Base-by-base conservation (phyloP, 35 echinoderm and acorn worm genomes). In the Ptychodera flava region DNA sequence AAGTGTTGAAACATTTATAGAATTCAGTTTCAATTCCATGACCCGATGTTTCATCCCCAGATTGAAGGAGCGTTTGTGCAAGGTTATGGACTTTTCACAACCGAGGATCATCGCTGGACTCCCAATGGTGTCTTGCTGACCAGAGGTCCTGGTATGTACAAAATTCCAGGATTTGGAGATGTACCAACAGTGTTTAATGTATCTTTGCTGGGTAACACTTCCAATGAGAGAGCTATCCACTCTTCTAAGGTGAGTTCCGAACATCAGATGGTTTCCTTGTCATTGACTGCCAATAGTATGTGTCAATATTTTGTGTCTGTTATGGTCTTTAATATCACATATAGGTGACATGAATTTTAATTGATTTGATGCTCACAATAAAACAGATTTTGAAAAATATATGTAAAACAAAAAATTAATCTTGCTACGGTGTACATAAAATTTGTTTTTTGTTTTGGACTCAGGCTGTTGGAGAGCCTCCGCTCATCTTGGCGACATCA, bases 241-340 rank as follows among this genome's bases (percentile, higher is more conserved):
- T 97, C 95, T 1, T 97, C 95, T 29, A 97, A 97, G 92, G 95
- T 93, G 32, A 91, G n/a, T n/a, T n/a, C n/a, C n/a, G n/a, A n/a
- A n/a, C n/a, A n/a, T n/a, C n/a, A n/a, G n/a, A n/a, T n/a, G n/a
- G n/a, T n/a, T n/a, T n/a, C n/a, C n/a, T n/a, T n/a, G n/a, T n/a
- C n/a, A n/a, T n/a, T n/a, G n/a, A n/a, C n/a, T n/a, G n/a, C n/a
- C n/a, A n/a, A n/a, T n/a, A n/a, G n/a, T n/a, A n/a, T n/a, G n/a
- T n/a, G n/a, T n/a, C n/a, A n/a, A n/a, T n/a, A n/a, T n/a, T n/a
- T n/a, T n/a, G n/a, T n/a, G n/a, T n/a, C n/a, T n/a, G n/a, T n/a
- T n/a, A n/a, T n/a, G n/a, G n/a, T n/a, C n/a, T n/a, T n/a, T n/a
- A n/a, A n/a, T n/a, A n/a, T n/a, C n/a, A n/a, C n/a, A n/a, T n/a